Evolutionary conservation across 2,113 vertebrate species (phyloP).

Genomic region (Apodemus speciosus): DNA sequence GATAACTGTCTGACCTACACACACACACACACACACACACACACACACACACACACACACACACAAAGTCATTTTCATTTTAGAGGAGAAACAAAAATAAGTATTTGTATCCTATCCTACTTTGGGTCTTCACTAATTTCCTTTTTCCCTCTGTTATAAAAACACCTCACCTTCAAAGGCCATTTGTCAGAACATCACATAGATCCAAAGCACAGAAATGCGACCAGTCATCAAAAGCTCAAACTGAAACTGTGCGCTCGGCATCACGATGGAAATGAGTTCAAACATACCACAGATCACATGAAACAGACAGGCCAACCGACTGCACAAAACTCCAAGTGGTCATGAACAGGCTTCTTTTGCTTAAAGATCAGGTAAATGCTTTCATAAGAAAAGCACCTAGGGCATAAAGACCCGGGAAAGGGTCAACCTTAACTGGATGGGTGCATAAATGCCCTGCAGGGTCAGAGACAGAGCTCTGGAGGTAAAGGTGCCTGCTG

Average conservation of each 20-base stretch:
- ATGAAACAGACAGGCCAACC: neutral
- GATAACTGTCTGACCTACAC: neutral
- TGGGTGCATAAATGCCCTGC: neutral
- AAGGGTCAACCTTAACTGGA: neutral
- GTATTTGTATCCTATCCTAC: neutral
- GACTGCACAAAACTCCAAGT: neutral
- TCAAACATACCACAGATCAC: neutral
- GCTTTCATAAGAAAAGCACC: neutral
- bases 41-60: neutral
- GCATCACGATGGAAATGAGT: neutral
- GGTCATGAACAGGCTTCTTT: neutral
- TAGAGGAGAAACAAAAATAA: constrained; percentile 9
- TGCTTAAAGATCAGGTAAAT: neutral
- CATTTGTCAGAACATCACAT: neutral
- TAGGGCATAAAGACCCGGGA: constrained; percentile 8
- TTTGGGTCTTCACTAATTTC: neutral
- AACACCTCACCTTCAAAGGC: neutral
- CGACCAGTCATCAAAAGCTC: neutral
- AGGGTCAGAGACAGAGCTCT: neutral
- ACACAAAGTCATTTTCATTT: neutral
- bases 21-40: neutral
- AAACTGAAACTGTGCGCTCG: constrained; percentile 5
- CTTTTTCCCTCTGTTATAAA: neutral
- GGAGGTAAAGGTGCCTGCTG: neutral
- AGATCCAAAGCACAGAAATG: neutral